Percentiles rank a stretch among this genome's conserved stretches.
These are phyloP conservation scores for Nerophis ophidion DNA, from an alignment of 2,113 vertebrate species.

Conservation along the genomic window DNA sequence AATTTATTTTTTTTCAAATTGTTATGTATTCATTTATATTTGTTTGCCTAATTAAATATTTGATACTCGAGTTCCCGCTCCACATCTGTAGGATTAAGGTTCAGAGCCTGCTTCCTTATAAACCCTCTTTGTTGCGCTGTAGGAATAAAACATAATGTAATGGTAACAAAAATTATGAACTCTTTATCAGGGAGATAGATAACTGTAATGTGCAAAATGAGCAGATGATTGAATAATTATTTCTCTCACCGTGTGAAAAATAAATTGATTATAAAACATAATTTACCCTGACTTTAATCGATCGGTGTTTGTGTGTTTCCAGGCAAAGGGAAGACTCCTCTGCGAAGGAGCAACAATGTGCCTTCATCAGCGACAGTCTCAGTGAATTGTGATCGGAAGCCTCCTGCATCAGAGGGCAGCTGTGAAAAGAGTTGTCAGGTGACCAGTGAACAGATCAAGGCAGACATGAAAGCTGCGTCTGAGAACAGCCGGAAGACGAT, in stretches of 20 bases:
- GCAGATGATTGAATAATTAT: too few species aligned
- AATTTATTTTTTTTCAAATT: too few species aligned
- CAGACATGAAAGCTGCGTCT: constrained; percentile 93
- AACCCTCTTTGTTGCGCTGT: too few species aligned
- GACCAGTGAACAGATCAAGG: constrained; percentile 97
- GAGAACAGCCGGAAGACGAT: constrained; percentile 67
- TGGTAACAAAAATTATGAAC: too few species aligned
- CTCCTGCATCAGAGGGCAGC: constrained; percentile 70
- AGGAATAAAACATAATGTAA: too few species aligned
- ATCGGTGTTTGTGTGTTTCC: constrained; percentile 4
- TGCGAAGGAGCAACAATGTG: constrained; percentile 71
- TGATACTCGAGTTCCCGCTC: too few species aligned
- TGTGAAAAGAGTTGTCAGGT: constrained; percentile 98
- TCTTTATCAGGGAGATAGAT: too few species aligned
- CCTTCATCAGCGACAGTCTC: background rate
- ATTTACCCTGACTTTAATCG: background rate
- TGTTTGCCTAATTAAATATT: too few species aligned
- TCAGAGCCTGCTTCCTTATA: too few species aligned
- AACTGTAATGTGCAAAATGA: too few species aligned
- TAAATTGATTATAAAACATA: background rate
- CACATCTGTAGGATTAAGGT: too few species aligned
- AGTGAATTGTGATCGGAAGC: background rate
- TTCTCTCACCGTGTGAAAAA: background rate
- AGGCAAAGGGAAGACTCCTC: constrained; percentile 97
- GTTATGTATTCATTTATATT: too few species aligned